These are phyloP conservation scores for Drosophila sp. DNA, from an alignment of 1,140 invertebrate genomes.

Conservation along the genomic window DNA sequence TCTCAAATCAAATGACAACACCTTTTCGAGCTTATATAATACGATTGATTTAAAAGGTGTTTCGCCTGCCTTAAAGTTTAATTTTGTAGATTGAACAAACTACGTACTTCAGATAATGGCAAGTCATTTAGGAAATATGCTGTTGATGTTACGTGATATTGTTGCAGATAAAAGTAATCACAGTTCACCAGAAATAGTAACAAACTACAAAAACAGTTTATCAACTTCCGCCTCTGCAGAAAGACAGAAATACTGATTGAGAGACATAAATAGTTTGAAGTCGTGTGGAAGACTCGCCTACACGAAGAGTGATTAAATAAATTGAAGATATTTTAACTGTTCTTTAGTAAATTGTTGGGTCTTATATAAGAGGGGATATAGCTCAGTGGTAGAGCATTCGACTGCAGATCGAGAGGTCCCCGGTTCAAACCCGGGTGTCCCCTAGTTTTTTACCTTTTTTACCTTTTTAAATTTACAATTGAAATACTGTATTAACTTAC, in stretches of 20 bases:
- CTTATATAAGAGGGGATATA: constrained; percentile 71
- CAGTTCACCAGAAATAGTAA: constrained; percentile 11
- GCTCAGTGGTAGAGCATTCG: constrained; percentile 96
- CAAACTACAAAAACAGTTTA: constrained; percentile 36
- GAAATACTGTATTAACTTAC: constrained; percentile 84
- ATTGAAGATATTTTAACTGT: not conserved
- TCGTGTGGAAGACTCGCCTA: constrained; percentile 24
- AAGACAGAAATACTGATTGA: not conserved
- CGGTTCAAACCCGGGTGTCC: constrained; percentile 87
- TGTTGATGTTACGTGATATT: constrained; percentile 41
- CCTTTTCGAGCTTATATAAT: constrained; percentile 1
- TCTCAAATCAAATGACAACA: constrained; percentile 3
- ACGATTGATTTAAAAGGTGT: constrained; percentile 4
- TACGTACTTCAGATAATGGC: constrained; percentile 1
- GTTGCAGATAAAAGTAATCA: constrained; percentile 50
- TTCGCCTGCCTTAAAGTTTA: not conserved
- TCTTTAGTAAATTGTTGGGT: constrained; percentile 36
- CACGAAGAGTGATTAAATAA: constrained; percentile 4
- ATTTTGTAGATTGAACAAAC: constrained; percentile 28
- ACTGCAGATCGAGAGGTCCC: constrained; percentile 97
- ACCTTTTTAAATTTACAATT: not conserved
- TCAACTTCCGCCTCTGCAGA: constrained; percentile 51
- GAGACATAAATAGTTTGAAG: constrained; percentile 38
- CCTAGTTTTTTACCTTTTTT: constrained; percentile 45
- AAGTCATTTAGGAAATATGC: constrained; percentile 33